Evolutionary conservation across 2,113 vertebrate genomes (phyloP).

Genomic region (Ondatra zibethicus): DNA sequence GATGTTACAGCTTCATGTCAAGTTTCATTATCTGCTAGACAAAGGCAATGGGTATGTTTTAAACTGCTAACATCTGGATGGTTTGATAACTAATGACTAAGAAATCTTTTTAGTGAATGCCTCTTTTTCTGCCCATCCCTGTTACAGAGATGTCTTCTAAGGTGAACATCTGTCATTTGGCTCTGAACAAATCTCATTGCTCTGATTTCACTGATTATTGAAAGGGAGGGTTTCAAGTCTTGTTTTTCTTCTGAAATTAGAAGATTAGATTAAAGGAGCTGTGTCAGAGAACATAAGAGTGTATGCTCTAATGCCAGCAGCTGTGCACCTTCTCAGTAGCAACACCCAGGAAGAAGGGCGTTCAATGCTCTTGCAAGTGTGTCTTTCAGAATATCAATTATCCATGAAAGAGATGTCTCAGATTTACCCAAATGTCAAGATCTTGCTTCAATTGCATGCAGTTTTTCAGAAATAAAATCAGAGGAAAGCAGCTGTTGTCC

Average conservation of each 20-base stretch:
- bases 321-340: neutral
- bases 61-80: neutral
- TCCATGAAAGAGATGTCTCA: constrained; percentile 57
- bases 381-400: constrained; percentile 77
- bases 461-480: constrained; percentile 74
- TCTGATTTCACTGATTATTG: constrained; percentile 12
- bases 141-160: neutral
- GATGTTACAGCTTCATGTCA: neutral
- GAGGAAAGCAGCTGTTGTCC: constrained; percentile 55
- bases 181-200: constrained; percentile 20
- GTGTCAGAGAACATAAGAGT: neutral
- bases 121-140: neutral
- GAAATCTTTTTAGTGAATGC: neutral
- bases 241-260: constrained; percentile 40
- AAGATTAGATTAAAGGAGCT: constrained; percentile 4
- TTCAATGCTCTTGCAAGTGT: constrained; percentile 57
- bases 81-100: constrained; percentile 8
- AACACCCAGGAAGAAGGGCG: constrained; percentile 52
- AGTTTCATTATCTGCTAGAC: constrained; percentile 6
- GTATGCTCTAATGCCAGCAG: neutral
- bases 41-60: neutral
- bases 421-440: constrained; percentile 65
- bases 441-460: constrained; percentile 35
- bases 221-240: neutral
- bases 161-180: neutral